Evolutionary conservation across 2,797 vertebrate genomes (phyloP), one percentile per base, ranked within the genome.

Genomic region (Eleutherodactylus coqui): DNA sequence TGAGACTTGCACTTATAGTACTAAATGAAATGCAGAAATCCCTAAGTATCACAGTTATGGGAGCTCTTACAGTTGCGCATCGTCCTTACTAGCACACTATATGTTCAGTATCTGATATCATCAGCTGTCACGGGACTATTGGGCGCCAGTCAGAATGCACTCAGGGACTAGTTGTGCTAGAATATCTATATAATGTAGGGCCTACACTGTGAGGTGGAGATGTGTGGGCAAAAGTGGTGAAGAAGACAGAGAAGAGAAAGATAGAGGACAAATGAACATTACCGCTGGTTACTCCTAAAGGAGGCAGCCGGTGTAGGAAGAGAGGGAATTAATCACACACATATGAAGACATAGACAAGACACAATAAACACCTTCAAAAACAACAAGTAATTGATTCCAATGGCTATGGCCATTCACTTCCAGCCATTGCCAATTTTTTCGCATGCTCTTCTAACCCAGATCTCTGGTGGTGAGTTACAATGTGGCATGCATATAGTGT

Each of bases 261-360:
- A 79, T 16, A 82, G 88, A 93, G 90, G 92, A 92, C 90, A 90
- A 89, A 89, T 60, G 75, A 91, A 95, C 93, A 94, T 96, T 96
- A 96, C 95, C 95, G 92, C 89, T 93, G 92, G 91, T 89, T 92
- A 93, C 91, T 96, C 94, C 95, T 96, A 94, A 92, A 64, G 77
- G 90, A 92, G 92, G 91, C 91, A 92, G 92, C 91, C 94, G 89
- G 67, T 79, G 75, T 92, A 21, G 91, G 95, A 91, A 94, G 91
- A 88, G 90, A 94, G 94, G 90, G 93, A 85, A 93, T 67, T 83
- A 87, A 78, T 84, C 82, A 87, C 34, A 87, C 34, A 86, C 38
- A 81, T 58, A 92, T 89, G 90, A 29, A 87, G 13, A 82, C 79
- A 92, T 89, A 90, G n/a, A 87, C 75, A 84, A 47, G 24, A 84